These are phyloP conservation scores for Zosterops hypoxanthus DNA, from an alignment of 2,113 vertebrate species.

Conservation along the genomic window DNA sequence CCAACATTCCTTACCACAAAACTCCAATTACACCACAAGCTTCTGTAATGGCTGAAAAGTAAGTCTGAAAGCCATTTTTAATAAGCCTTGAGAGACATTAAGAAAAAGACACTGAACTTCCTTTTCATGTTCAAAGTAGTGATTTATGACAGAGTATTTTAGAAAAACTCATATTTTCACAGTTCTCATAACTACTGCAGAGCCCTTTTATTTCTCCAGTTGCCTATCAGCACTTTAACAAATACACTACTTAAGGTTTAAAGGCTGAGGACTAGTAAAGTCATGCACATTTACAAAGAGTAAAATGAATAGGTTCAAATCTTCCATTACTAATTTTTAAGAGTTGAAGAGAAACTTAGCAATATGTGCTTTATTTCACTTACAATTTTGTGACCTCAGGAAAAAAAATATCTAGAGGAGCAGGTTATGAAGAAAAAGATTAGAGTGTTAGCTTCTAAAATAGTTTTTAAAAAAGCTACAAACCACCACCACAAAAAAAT, in stretches of 20 bases:
- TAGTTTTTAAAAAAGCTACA: background rate
- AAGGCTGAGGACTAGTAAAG: background rate
- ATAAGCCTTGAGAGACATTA: background rate
- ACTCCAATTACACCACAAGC: background rate
- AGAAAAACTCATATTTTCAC: background rate
- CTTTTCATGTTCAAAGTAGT: background rate
- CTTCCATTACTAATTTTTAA: background rate
- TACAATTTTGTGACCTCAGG: background rate
- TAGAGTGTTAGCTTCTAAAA: background rate
- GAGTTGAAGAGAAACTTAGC: background rate
- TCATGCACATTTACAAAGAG: background rate
- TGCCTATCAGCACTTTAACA: background rate
- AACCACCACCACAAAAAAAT: background rate
- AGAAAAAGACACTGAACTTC: background rate
- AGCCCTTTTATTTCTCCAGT: background rate
- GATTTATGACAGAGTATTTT: background rate
- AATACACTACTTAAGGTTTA: background rate
- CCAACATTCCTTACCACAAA: background rate
- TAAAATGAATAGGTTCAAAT: background rate
- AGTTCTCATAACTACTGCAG: background rate
- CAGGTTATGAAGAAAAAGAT: background rate
- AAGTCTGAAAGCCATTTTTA: background rate
- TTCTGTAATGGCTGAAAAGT: background rate
- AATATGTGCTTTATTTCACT: background rate
- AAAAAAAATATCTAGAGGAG: background rate